phyloP scores from a whole-genome alignment of 2,113 vertebrate species.

The Albula glossodonta region DNA sequence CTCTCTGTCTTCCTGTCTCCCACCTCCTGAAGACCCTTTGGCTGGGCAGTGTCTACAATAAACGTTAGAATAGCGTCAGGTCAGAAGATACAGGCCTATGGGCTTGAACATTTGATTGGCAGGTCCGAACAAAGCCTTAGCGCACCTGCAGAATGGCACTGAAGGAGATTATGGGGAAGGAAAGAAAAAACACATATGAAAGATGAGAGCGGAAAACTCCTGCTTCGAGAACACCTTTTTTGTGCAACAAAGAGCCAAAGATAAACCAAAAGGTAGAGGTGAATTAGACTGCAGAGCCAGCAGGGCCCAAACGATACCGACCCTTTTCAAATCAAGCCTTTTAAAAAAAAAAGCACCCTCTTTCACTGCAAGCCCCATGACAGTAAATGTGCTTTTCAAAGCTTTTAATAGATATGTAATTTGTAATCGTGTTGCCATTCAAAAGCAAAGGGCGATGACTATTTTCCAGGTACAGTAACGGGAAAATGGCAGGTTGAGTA shows the following conservation, averaged over 20 bases:
- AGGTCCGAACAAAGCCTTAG: neutral
- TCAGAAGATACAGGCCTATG: neutral
- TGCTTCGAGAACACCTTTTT: neutral
- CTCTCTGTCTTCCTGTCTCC: neutral
- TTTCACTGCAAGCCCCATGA: neutral
- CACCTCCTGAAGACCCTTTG: neutral
- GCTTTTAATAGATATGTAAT: neutral
- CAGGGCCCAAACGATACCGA: neutral
- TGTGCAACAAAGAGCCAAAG: neutral
- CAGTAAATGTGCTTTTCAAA: neutral
- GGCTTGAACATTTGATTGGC: neutral
- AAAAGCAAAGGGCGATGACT: constrained; percentile 21
- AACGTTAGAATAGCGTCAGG: neutral
- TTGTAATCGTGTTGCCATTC: neutral
- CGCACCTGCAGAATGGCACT: neutral
- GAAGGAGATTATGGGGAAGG: neutral
- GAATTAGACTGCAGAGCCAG: neutral
- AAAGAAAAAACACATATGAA: neutral
- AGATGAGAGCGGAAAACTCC: neutral
- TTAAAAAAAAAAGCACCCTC: neutral
- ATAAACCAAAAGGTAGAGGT: neutral
- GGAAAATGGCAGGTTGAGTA: neutral
- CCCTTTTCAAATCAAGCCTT: neutral
- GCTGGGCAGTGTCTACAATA: neutral
- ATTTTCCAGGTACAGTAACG: constrained; percentile 11